phyloP scores from a whole-genome alignment of 1,140 invertebrate species.

The Rhopalosiphum maidis region DNA sequence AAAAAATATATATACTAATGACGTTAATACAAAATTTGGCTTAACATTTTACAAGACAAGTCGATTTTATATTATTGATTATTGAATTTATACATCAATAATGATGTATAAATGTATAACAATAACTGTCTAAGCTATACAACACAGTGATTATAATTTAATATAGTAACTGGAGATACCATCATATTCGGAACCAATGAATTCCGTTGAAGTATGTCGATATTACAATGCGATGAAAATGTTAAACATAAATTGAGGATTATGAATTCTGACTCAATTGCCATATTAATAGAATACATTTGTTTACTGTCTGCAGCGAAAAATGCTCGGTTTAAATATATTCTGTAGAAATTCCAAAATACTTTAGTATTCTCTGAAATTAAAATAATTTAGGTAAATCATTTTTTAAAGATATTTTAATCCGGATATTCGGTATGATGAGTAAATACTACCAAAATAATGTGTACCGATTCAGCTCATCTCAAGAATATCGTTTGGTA shows the following conservation, averaged over 20 bases:
- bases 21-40: not conserved
- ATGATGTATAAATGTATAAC: no score
- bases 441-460: not conserved
- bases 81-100: not conserved
- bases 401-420: not conserved
- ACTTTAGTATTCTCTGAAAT: not conserved
- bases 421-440: not conserved
- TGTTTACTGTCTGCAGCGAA: not conserved
- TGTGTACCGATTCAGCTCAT: not conserved
- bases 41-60: not conserved
- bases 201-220: not conserved
- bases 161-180: not conserved
- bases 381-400: not conserved
- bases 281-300: not conserved
- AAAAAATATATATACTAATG: no score
- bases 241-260: conserved; percentile 12
- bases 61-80: not conserved
- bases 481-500: not conserved
- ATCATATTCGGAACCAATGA: not conserved
- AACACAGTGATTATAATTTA: not conserved
- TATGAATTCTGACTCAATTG: not conserved
- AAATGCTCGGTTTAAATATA: not conserved
- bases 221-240: not conserved
- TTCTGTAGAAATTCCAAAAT: not conserved
- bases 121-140: not conserved